Evolutionary conservation across 1,140 invertebrate species (phyloP), one percentile per base, ranked within the genome.

Genomic region (Metopolophium dirhodum): DNA sequence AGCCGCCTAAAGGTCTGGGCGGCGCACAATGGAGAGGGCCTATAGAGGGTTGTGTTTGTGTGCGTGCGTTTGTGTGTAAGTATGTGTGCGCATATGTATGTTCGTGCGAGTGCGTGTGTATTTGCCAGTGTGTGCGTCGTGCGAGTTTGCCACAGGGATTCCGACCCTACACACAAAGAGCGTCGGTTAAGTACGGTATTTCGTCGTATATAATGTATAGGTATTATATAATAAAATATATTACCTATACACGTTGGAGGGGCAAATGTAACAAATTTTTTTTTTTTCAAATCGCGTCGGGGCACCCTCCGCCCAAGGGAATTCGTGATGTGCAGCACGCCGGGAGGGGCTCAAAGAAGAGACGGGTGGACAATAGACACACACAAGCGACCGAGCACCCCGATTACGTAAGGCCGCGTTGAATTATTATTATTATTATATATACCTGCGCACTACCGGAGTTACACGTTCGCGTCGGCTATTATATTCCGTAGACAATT

Each of bases 1-100:
- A 83, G 91, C 91, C 91, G 91, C 91, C 91, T 92, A 86, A 93
- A 93, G 91, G 91, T 93, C 91, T 93, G 91, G 82, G 77, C 91
- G 91, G 83, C 91, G 82, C 49, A 93, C 91, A 93, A 93, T 93
- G 45, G 87, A 51, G 20, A 37, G 68, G n/a, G 22, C 87, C 47
- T 51, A 35, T 26, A 18, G 22, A 7, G 49, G n/a, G 7, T 22
- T 54, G 51, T 37, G 22, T 23, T 49, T 35, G 87, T 22, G 51
- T 54, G 51, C 14, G 87, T 35, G n/a, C 4, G 22, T 9, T 49
- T 9, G 47, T 23, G 8, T 47, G 77, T 7, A 7, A 41, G 22
- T 85, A 6, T 90, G 11, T 30, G 23, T 1, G 35, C 4, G 26
- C 14, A 18, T 57, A 6, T 35, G 7, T 26, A 37, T 8, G 82